A percentile compares a stretch with the other conserved stretches of the same genome.
Conservation (phyloP, 2,113 vertebrate species). For the Pelmatolapia mariae region DNA sequence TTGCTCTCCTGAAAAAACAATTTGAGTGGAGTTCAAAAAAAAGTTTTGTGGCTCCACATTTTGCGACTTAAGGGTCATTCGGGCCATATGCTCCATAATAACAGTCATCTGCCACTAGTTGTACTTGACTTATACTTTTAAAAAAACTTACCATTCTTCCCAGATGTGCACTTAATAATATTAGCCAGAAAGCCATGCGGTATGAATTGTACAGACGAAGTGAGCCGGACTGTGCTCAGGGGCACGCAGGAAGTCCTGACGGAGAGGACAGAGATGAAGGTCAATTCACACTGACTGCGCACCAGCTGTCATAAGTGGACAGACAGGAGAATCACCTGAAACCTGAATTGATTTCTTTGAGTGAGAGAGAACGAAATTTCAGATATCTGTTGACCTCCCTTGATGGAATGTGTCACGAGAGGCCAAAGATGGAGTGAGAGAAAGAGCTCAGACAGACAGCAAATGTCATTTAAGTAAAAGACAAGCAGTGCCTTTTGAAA, state of each 20-base stretch:
- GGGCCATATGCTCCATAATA: conserved; percentile 3
- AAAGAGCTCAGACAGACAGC: conserved; percentile 30
- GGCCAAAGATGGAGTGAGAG: conserved; percentile 17
- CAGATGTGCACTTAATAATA: not conserved
- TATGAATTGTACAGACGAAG: conserved; percentile 28
- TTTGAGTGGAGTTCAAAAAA: not conserved
- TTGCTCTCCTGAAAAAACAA: not conserved
- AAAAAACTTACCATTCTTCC: not conserved
- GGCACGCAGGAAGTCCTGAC: conserved; percentile 11
- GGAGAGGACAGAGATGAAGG: conserved; percentile 58
- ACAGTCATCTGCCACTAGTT: not conserved
- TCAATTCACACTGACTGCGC: conserved; percentile 28
- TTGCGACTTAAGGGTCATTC: conserved; percentile 1
- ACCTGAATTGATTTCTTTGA: conserved; percentile 67
- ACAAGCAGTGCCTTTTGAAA: conserved; percentile 14
- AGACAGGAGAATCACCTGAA: conserved; percentile 61
- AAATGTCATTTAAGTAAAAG: conserved; percentile 50
- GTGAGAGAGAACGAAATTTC: conserved; percentile 48
- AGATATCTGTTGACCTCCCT: conserved; percentile 63
- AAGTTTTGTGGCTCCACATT: not conserved
- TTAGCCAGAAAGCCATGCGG: not conserved
- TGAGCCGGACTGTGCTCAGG: conserved; percentile 13
- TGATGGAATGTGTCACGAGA: conserved; percentile 56
- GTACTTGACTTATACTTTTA: not conserved
- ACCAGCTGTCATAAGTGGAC: conserved; percentile 56